A percentile compares a stretch with the other conserved stretches of the same genome.
phyloP scores from a whole-genome alignment of 2,113 vertebrate species.

The Asarcornis scutulata region DNA sequence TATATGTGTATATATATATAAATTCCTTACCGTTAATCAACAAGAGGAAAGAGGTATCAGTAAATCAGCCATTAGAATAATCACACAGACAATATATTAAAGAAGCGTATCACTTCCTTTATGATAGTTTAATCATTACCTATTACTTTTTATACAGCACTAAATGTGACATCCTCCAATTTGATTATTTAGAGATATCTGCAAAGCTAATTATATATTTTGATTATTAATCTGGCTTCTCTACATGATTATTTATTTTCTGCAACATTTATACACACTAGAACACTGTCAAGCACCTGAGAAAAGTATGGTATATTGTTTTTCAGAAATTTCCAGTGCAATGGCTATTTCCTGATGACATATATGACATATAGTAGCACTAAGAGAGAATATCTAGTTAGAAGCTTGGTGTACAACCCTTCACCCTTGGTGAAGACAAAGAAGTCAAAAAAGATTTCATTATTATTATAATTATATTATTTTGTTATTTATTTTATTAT shows the following conservation, averaged over 20 bases:
- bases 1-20: too few relatives aligned
- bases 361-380: not conserved
- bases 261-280: not conserved
- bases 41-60: not conserved
- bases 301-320: not conserved
- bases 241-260: not conserved
- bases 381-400: not conserved
- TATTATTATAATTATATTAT: too few relatives aligned
- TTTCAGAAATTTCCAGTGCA: not conserved
- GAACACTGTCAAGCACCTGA: not conserved
- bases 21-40: not conserved
- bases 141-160: not conserved
- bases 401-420: not conserved
- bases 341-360: not conserved
- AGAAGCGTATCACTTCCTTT: not conserved
- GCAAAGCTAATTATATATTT: not conserved
- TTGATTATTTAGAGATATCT: constrained; percentile 11
- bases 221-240: not conserved
- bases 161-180: not conserved
- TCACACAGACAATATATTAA: not conserved
- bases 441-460: not conserved
- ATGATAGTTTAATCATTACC: not conserved
- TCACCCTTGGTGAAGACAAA: not conserved
- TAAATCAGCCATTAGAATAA: not conserved
- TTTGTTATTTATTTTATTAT: too few relatives aligned